Base-by-base conservation (phyloP, 2,888 invertebrate species). In the Acleris sparsana region DNA sequence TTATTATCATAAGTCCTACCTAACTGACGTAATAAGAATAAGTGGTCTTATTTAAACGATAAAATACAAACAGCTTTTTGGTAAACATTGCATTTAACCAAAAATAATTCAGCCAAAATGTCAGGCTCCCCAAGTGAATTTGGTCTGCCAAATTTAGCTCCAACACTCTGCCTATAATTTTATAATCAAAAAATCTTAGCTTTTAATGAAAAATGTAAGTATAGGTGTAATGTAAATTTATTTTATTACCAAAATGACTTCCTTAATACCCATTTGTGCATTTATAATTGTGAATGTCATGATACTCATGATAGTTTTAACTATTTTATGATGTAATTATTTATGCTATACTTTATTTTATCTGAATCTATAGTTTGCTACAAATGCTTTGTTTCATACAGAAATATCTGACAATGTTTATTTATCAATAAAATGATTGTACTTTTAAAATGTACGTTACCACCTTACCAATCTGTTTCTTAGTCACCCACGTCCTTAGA, bases 391-490 rank as follows among this genome's bases (percentile, higher is more conserved):
- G 29, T 53, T 57, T 64, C 29, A 16, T 49, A 55, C 20, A 60
- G n/a, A 43, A 60, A 53, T 48, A 53, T 53, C 29, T 56, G 55
- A 61, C 20, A 29, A 46, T 65, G 61, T 61, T 65, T 56, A 55
- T 66, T 62, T 61, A 39, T 57, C 52, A 57, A 66, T 52, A 57
- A 62, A 57, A 44, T 29, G 5, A 33, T 44, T 65, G 46, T 49
- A 20, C 61, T 48, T 33, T 39, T 66, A 46, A 1, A 53, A 62
- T 57, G 44, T 61, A 55, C 49, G 56, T 39, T 13, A 39, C 52
- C 61, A 56, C 55, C 60, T 25, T 65, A 55, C 49, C 44, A 29
- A 20, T 20, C 25, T 49, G 29, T 17, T 52, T 66, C 46, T 22
- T 64, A 39, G 43, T 51, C 17, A 61, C 20, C 53, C 7, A 33